Percentiles rank a stretch among this genome's conserved stretches.
These are phyloP conservation scores for Brachionus angularis DNA, from an alignment of 1,140 invertebrate genomes.

Conservation along the genomic window DNA sequence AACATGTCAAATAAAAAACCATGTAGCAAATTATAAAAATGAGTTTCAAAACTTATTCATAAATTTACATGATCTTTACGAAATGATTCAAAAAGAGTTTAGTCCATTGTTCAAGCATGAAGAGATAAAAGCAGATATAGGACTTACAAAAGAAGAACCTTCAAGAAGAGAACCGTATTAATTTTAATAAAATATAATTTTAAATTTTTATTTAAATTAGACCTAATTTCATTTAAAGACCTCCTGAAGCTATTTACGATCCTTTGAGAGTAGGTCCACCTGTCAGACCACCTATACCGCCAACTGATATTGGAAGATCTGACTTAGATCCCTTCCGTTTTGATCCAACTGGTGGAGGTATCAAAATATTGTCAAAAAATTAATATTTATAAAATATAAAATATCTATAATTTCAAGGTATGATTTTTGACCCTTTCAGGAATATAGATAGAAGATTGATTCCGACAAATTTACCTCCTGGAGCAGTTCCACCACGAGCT, in stretches of 20 bases:
- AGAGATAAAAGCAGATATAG: background rate
- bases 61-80: constrained; percentile 7
- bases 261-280: background rate
- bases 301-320: constrained; percentile 19
- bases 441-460: constrained; percentile 28
- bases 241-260: constrained; percentile 6
- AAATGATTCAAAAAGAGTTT: constrained; percentile 9
- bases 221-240: constrained; percentile 5
- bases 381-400: background rate
- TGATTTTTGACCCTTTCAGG: constrained; percentile 28
- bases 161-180: background rate
- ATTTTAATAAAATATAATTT: background rate
- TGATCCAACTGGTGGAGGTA: constrained; percentile 10
- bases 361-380: background rate
- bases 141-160: background rate
- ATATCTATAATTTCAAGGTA: background rate
- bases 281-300: constrained; percentile 5
- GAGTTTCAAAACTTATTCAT: constrained; percentile 21
- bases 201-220: background rate
- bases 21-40: constrained; percentile 7
- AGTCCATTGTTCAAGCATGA: constrained; percentile 2
- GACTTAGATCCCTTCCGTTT: constrained; percentile 25
- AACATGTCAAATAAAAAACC: background rate
- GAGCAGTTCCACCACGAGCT: constrained; percentile 17
- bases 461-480: constrained; percentile 18